phyloP scores from a whole-genome alignment of 2,888 invertebrate genomes.

The Hirtodrosophila cameraria region DNA sequence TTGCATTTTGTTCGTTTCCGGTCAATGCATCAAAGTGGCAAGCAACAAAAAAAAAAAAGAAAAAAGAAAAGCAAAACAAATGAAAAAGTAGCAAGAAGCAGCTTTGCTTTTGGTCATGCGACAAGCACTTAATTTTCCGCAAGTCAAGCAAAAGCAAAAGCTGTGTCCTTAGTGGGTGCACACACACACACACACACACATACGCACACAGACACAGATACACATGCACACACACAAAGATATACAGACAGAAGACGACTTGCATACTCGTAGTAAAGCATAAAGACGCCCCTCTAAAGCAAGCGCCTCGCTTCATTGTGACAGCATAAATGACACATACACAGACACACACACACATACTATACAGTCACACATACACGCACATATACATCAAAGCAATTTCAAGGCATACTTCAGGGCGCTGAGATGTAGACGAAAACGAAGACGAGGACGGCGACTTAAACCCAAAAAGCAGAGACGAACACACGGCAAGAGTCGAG shows the following conservation, averaged over 20 bases:
- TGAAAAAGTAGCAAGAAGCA: conserved; percentile 5
- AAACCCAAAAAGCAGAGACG: conserved; percentile 35
- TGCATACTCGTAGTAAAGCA: conserved; percentile 33
- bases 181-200: too few relatives aligned
- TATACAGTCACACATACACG: conserved; percentile 13
- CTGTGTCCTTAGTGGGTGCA: conserved; percentile 43
- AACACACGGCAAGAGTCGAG: conserved; percentile 32
- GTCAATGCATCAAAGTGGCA: conserved; percentile 71
- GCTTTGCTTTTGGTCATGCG: conserved; percentile 46
- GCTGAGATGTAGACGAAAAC: conserved; percentile 36
- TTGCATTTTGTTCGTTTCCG: conserved; percentile 58
- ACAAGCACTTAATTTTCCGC: conserved; percentile 65
- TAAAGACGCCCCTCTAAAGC: conserved; percentile 45
- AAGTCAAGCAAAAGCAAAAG: conserved; percentile 64
- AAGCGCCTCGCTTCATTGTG: conserved; percentile 53
- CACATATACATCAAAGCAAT: conserved; percentile 61
- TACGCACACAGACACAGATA: too few relatives aligned
- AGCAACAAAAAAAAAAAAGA: neutral
- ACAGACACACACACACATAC: conserved; percentile 5
- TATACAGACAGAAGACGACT: too few relatives aligned
- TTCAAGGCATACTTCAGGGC: conserved; percentile 67
- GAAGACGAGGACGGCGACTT: conserved; percentile 18
- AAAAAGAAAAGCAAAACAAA: too few relatives aligned
- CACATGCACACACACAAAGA: too few relatives aligned
- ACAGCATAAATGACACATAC: conserved; percentile 39